Base-by-base conservation (phyloP, 2,113 vertebrate genomes). In the Bungarus multicinctus region DNA sequence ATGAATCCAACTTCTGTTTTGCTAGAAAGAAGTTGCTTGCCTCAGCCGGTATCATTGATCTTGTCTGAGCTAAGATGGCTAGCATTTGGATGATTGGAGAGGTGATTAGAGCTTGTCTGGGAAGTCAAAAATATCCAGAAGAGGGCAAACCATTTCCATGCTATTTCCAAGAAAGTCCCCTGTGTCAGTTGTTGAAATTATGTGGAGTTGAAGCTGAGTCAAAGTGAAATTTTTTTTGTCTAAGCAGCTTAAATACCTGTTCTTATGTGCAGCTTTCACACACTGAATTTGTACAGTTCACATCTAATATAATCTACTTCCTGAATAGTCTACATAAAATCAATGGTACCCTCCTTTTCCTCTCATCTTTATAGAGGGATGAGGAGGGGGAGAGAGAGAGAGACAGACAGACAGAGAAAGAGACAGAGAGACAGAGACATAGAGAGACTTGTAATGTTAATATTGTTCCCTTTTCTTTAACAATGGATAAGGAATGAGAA, bases 401-500 rank as follows among this genome's bases (percentile, higher is more conserved):
- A n/a, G 30, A 0, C 4, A n/a, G 11, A n/a, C 11, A 34, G 12
- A n/a, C n/a, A n/a, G 5, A 11, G 3, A 30, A 3, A 30, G 3
- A 64, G 11, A n/a, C 4, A n/a, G 30, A 0, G 3, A n/a, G 11
- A n/a, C 11, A 34, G 12, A 34, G 8, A 27, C n/a, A 43, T 2
- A 43, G 18, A 4, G 5, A 85, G 92, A 60, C 57, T 11, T 50
- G 0, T 85, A 55, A 89, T 91, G 87, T 10, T 87, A 69, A 25
- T 92, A 94, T 93, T 12, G 10, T 0, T 0, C 0, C 10, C 25
- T 0, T 92, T 58, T 52, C 30, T 90, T 85, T 45, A 85, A 18
- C 64, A 92, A 58, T 43, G 30, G 50, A 87, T 34, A 47, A 10
- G 45, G 4, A 45, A 93, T 8, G 4, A 88, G 64, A 94, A 91